Evolutionary conservation across 2,888 invertebrate species (phyloP), one percentile per base, ranked within the genome.

Genomic region (Chaitophorus viminalis): DNA sequence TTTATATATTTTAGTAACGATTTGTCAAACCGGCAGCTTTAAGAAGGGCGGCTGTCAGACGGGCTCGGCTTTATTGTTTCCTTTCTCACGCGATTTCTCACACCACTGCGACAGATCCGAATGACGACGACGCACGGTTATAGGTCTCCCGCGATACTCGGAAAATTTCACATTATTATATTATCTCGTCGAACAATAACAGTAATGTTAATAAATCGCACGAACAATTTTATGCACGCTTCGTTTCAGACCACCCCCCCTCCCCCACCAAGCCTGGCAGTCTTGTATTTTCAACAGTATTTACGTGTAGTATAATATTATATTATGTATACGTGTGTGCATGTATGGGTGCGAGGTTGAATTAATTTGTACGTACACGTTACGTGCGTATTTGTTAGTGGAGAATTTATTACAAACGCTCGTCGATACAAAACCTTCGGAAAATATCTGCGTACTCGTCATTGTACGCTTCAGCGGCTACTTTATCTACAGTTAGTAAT

Each of bases 361-460:
- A 83, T 75, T 75, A 54, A 74, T 82, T 82, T 82, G 33, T 79
- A 65, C 52, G 54, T 81, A 46, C 36, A 72, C 31, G n/a, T 52
- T 6, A 54, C 17, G 17, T 29, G 46, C 1, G 46, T 46, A 83
- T 83, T 83, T 83, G 29, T 39, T 46, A 39, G 39, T 21, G 54
- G 29, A 54, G 74, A 54, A 54, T 14, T n/a, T n/a, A n/a, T n/a
- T 36, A 60, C 54, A 60, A 75, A 29, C n/a, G 60, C 36, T 83
- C 36, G 21, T 60, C 54, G 60, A 74, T 82, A 39, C 29, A 79
- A 31, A 52, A 25, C 8, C n/a, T 79, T 29, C 1, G n/a, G 39
- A 29, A 68, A 75, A 83, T 31, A 75, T 75, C 4, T 36, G 60
- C n/a, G n/a, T n/a, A n/a, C n/a, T n/a, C n/a, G n/a, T n/a, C n/a